Conservation (phyloP, 1,140 invertebrate species). For the Gonioctena quinquepunctata region DNA sequence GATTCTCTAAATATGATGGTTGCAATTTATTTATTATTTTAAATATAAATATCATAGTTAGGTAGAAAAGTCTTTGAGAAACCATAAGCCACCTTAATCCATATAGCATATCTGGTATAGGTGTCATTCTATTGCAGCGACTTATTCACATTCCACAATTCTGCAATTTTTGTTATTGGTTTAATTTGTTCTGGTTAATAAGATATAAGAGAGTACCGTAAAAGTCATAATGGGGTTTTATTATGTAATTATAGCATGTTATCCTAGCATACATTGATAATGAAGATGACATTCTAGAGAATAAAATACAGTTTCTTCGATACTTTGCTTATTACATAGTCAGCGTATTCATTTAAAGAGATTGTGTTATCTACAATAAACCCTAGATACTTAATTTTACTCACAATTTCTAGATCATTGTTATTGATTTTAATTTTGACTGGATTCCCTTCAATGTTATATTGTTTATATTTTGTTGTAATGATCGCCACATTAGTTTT, state of each 20-base stretch:
- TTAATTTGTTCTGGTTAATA: not conserved
- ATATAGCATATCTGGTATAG: no score
- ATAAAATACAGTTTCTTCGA: constrained; percentile 1
- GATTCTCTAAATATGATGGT: not conserved
- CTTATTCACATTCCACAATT: constrained; percentile 5
- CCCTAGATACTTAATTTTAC: constrained; percentile 4
- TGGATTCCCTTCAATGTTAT: not conserved
- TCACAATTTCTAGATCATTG: not conserved
- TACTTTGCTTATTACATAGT: not conserved
- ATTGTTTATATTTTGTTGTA: constrained; percentile 14
- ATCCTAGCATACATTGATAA: constrained; percentile 2
- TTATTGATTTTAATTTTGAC: not conserved
- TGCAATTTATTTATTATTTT: constrained; percentile 1
- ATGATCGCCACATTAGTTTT: constrained; percentile 5
- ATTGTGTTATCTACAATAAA: constrained; percentile 2
- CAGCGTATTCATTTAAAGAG: not conserved
- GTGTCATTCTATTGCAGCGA: no score
- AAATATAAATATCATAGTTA: not conserved
- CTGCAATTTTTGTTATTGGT: not conserved
- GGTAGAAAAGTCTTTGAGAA: not conserved
- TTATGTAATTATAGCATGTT: not conserved
- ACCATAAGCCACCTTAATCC: not conserved
- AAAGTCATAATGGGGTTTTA: not conserved
- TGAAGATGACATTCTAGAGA: not conserved
- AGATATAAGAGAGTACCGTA: not conserved